Percentiles rank a stretch among this genome's conserved stretches.
Conservation (phyloP, 2,113 vertebrate species). For the Hyla sarda region DNA sequence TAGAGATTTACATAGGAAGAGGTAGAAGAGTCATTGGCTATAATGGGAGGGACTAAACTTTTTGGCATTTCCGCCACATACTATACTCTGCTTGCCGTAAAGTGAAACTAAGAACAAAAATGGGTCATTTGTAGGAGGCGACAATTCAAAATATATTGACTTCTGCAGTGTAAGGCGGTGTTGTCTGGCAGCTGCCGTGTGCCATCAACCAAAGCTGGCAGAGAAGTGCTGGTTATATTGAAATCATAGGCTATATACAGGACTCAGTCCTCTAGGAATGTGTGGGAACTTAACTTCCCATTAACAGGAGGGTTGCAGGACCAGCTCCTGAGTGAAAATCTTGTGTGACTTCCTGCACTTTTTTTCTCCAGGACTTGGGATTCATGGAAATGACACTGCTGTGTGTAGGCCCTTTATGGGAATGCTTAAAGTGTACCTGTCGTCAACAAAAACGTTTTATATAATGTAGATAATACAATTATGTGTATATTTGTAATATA, state of each 20-base stretch:
- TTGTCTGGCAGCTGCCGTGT: not conserved
- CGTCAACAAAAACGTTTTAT: too few species aligned
- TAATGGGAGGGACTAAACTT: not conserved
- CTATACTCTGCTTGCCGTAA: not conserved
- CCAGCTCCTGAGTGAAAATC: too few species aligned
- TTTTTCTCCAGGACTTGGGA: too few species aligned
- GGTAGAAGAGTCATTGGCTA: not conserved
- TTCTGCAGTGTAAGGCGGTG: conserved; percentile 1
- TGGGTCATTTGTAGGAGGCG: not conserved
- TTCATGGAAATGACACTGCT: too few species aligned
- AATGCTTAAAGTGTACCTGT: too few species aligned
- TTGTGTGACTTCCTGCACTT: too few species aligned
- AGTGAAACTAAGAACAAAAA: conserved; percentile 38
- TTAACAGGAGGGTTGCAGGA: too few species aligned
- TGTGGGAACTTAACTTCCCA: too few species aligned
- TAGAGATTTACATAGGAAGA: not conserved
- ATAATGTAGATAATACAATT: too few species aligned
- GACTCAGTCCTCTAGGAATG: too few species aligned
- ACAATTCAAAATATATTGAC: not conserved
- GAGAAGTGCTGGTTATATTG: not conserved
- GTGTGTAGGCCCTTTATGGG: too few species aligned
- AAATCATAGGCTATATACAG: not conserved
- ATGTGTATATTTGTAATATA: too few species aligned
- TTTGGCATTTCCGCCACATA: not conserved
- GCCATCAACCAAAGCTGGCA: not conserved